Evolutionary conservation across 1,140 invertebrate species (phyloP).

Genomic region (Mycetomoellerius zeteki): DNA sequence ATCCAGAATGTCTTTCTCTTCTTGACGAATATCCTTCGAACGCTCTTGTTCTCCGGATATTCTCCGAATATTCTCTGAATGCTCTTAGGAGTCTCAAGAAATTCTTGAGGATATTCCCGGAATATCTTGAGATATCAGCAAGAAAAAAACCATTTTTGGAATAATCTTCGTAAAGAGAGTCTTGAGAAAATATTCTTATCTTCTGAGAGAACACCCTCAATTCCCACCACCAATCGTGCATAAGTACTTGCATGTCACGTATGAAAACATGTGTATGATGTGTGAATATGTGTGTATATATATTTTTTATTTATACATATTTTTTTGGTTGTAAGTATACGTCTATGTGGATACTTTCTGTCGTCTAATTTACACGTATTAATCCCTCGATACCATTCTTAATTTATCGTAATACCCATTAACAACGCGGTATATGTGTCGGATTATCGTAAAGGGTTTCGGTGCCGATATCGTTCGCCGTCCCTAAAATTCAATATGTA

Average conservation of each 20-base stretch:
- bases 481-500: constrained; percentile 33
- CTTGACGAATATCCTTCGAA: neutral
- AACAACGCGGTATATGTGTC: constrained; percentile 74
- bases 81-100: neutral
- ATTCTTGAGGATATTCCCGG: neutral
- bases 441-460: constrained; percentile 68
- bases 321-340: constrained; percentile 78
- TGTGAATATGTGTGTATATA: constrained; percentile 58
- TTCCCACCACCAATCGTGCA: constrained; percentile 9
- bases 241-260: neutral
- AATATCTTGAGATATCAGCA: neutral
- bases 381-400: constrained; percentile 78
- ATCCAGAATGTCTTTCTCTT: neutral
- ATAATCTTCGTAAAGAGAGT: neutral
- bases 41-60: neutral
- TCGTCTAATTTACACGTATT: constrained; percentile 84
- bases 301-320: constrained; percentile 74
- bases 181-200: neutral
- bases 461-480: constrained; percentile 44
- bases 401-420: constrained; percentile 75
- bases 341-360: constrained; percentile 83
- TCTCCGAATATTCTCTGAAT: neutral
- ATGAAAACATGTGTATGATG: neutral
- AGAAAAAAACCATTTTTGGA: neutral
- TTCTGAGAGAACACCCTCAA: neutral